phyloP scores from a whole-genome alignment of 2,888 invertebrate species.

The Coenonympha glycerion region DNA sequence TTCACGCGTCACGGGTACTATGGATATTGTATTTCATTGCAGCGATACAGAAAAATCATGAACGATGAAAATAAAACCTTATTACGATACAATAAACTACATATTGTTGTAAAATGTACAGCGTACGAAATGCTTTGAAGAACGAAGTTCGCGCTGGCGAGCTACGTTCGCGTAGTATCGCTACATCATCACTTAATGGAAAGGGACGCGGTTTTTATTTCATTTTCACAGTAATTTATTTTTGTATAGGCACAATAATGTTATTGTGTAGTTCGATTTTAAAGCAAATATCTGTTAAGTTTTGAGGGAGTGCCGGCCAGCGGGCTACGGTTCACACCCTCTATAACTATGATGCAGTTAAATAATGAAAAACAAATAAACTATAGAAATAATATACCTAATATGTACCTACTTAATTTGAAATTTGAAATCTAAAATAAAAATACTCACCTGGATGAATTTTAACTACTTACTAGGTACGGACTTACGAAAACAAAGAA shows the following conservation, averaged over 20 bases:
- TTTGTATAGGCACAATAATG: slow-evolving; percentile 64
- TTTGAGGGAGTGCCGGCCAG: slow-evolving; percentile 54
- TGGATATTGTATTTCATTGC: slow-evolving; percentile 51
- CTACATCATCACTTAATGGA: slow-evolving; percentile 74
- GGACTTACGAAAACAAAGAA: too few relatives aligned
- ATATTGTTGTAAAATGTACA: slow-evolving; percentile 19
- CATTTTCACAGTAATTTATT: slow-evolving; percentile 74
- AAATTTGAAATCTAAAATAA: too few relatives aligned
- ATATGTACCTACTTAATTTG: neutral
- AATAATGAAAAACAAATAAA: slow-evolving; percentile 28
- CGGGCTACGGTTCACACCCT: slow-evolving; percentile 64
- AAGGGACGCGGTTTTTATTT: slow-evolving; percentile 73
- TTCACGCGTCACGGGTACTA: slow-evolving; percentile 72
- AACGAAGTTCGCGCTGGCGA: slow-evolving; percentile 56
- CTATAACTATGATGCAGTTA: slow-evolving; percentile 38
- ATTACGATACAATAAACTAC: neutral
- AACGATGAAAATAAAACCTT: slow-evolving; percentile 12
- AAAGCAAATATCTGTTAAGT: slow-evolving; percentile 66
- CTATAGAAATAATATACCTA: neutral
- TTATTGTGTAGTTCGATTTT: slow-evolving; percentile 65
- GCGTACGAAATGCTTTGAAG: slow-evolving; percentile 37
- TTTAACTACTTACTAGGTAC: too few relatives aligned
- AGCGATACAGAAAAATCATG: slow-evolving; percentile 33
- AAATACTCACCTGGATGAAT: too few relatives aligned
- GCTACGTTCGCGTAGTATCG: slow-evolving; percentile 58